These are phyloP conservation scores for Vidua chalybeata DNA, from an alignment of 2,113 vertebrate genomes.

Conservation along the genomic window DNA sequence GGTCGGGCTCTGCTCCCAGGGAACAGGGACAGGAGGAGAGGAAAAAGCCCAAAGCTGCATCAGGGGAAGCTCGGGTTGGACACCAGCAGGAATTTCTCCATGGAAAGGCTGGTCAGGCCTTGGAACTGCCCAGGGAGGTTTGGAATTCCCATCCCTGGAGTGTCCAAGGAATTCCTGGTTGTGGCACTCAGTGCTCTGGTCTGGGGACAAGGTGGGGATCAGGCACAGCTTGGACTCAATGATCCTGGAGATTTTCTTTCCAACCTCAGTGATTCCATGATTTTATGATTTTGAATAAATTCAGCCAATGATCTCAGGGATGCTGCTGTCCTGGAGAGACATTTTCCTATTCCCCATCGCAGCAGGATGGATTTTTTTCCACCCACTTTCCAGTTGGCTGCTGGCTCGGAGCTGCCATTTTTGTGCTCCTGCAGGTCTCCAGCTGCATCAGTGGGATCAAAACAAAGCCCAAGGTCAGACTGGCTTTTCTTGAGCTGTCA, in stretches of 20 bases:
- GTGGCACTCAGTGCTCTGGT: background rate
- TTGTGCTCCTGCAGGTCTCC: background rate
- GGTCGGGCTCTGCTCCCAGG: background rate
- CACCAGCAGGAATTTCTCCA: fast-evolving
- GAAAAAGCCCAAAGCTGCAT: fast-evolving
- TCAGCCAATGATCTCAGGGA: background rate
- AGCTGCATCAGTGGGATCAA: slow-evolving; percentile 23
- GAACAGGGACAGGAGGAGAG: background rate
- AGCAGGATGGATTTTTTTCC: background rate
- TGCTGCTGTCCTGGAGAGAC: background rate
- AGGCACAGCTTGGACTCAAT: fast-evolving
- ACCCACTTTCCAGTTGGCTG: background rate
- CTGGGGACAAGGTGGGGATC: background rate
- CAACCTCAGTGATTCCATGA: background rate
- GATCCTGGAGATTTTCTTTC: background rate
- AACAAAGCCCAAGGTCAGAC: background rate
- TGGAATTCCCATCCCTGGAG: background rate
- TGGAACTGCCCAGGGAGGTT: background rate
- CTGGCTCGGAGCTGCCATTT: slow-evolving; percentile 31
- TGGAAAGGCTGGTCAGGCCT: fast-evolving
- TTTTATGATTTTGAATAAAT: background rate
- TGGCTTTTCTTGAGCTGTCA: slow-evolving; percentile 18
- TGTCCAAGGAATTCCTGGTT: background rate
- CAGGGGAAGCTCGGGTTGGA: fast-evolving
- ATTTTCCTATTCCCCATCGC: background rate